Percentiles rank a stretch among this genome's conserved stretches.
phyloP scores from a whole-genome alignment of 2,797 vertebrate species.

The Gallirallus australis region DNA sequence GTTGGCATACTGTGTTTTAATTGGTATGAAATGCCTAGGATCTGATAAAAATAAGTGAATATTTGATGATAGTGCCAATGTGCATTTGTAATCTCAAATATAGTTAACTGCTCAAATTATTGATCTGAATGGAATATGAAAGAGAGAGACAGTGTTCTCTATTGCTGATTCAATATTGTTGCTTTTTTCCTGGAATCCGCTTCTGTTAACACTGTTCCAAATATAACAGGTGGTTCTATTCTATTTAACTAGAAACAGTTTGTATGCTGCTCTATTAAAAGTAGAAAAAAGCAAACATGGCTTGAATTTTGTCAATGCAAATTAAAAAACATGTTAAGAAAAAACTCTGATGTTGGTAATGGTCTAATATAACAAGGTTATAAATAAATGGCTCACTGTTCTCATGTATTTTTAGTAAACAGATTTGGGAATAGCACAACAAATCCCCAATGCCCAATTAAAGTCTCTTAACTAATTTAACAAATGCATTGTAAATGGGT shows the following conservation, averaged over 20 bases:
- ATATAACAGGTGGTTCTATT: conserved; percentile 51
- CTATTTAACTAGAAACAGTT: conserved; percentile 62
- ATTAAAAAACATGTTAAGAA: conserved; percentile 55
- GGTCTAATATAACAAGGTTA: conserved; percentile 67
- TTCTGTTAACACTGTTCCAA: conserved; percentile 16
- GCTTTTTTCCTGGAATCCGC: background rate
- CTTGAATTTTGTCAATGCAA: conserved; percentile 56
- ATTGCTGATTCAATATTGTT: conserved; percentile 21
- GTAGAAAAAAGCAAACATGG: conserved; percentile 7
- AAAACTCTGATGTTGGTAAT: conserved; percentile 47
- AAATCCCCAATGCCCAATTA: conserved; percentile 77
- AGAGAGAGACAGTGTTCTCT: conserved; percentile 24
- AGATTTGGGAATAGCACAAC: conserved; percentile 66
- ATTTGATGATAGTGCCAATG: background rate
- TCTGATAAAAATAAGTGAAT: background rate
- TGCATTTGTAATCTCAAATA: background rate
- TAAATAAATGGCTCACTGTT: conserved; percentile 70
- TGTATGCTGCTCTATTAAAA: conserved; percentile 56
- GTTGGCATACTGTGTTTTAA: background rate
- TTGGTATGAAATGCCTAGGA: background rate
- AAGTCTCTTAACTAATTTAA: conserved; percentile 79
- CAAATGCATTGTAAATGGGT: conserved; percentile 68
- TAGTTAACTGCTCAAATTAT: background rate
- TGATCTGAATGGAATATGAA: background rate
- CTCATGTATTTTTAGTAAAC: conserved; percentile 75